Conservation (phyloP, 2,797 vertebrate species). For the Etheostoma perlongum region DNA sequence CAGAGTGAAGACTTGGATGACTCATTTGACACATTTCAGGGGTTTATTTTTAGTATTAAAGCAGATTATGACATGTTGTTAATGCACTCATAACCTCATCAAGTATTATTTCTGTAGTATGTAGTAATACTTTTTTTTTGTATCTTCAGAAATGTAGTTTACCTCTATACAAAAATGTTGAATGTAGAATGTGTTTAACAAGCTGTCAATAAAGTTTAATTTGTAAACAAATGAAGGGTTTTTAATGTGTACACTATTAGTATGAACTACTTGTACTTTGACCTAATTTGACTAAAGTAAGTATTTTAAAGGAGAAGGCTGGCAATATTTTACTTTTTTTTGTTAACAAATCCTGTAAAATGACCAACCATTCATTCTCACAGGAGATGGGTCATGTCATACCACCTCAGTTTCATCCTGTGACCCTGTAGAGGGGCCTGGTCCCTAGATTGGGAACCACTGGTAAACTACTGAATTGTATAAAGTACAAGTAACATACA, state of each 20-base stretch:
- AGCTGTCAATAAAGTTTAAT: constrained; percentile 33
- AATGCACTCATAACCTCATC: neutral
- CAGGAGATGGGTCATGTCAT: too few species aligned
- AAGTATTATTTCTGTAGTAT: neutral
- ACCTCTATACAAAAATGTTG: neutral
- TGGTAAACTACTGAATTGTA: neutral
- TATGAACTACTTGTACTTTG: neutral
- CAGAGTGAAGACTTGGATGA: neutral
- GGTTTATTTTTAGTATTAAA: neutral
- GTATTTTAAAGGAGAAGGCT: neutral
- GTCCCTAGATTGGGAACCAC: neutral
- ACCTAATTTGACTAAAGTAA: neutral
- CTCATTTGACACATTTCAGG: neutral
- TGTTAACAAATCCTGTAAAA: neutral
- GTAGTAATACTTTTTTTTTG: neutral
- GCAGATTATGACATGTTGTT: neutral
- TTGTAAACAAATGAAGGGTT: neutral
- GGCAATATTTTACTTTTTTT: neutral
- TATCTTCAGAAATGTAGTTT: neutral
- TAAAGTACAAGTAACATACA: too few species aligned
- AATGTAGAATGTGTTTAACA: neutral
- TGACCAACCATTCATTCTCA: too few species aligned
- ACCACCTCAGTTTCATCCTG: too few species aligned
- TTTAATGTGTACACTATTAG: neutral
- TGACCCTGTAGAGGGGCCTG: neutral